Evolutionary conservation across 2,888 invertebrate genomes (phyloP).

Genomic region (Agrotis ipsilon): DNA sequence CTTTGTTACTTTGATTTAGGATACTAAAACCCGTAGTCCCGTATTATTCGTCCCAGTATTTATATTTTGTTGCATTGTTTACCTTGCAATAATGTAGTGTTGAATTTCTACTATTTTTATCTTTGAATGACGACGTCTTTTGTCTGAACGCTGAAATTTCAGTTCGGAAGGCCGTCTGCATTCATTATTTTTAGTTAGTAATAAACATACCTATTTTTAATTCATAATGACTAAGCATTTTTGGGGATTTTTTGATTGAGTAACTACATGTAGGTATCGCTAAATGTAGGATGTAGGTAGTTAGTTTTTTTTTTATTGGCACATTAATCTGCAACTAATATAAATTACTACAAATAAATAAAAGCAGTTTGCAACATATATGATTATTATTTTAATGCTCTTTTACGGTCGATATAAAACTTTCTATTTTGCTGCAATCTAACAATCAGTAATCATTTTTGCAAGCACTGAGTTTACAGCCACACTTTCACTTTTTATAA

Average conservation of each 20-base stretch:
- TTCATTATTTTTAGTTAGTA: slow-evolving; percentile 49
- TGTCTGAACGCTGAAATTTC: slow-evolving; percentile 45
- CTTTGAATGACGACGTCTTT: slow-evolving; percentile 57
- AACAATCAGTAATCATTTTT: slow-evolving; percentile 15
- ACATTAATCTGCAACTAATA: not conserved
- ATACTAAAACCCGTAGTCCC: slow-evolving; percentile 15
- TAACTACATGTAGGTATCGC: no score
- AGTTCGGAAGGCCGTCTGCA: slow-evolving; percentile 57
- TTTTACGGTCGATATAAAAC: not conserved
- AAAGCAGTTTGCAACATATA: not conserved
- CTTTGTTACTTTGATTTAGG: slow-evolving; percentile 74
- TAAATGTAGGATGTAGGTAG: slow-evolving; percentile 1
- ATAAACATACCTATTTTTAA: slow-evolving; percentile 31
- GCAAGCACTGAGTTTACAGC: slow-evolving; percentile 22
- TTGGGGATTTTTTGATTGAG: slow-evolving; percentile 21
- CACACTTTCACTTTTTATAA: slow-evolving; percentile 44
- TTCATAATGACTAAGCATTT: slow-evolving; percentile 52
- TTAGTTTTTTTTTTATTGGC: not conserved
- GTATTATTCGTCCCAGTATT: slow-evolving; percentile 54
- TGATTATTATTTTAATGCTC: not conserved
- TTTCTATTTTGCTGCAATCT: slow-evolving; percentile 39
- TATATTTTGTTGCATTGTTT: slow-evolving; percentile 67
- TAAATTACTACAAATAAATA: not conserved
- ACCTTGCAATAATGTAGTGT: slow-evolving; percentile 53
- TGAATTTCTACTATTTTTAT: slow-evolving; percentile 75